These are phyloP conservation scores for Quadroppia sp. DNA, from an alignment of 2,888 invertebrate genomes.

Conservation along the genomic window DNA sequence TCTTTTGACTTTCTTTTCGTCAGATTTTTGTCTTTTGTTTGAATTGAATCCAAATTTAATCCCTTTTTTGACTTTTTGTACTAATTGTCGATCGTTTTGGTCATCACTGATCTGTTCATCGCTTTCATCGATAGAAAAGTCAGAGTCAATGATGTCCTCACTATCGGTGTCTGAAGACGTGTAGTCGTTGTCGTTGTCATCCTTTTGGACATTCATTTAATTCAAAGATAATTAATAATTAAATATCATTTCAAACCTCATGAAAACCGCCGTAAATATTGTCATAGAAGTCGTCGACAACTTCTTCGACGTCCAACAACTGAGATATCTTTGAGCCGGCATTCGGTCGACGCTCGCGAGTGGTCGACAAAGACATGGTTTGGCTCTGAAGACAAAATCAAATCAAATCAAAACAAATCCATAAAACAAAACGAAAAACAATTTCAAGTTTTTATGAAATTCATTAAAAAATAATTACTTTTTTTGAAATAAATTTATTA, in stretches of 20 bases:
- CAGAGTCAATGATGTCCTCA: constrained; percentile 87
- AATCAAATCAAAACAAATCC: background rate
- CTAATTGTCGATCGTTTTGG: constrained; percentile 64
- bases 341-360: constrained; percentile 75
- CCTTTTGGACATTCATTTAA: constrained; percentile 11
- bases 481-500: too few species aligned
- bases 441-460: too few species aligned
- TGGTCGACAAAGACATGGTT: constrained; percentile 55
- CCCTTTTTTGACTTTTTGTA: background rate
- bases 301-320: constrained; percentile 72
- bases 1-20: constrained; percentile 79
- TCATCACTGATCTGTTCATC: constrained; percentile 82
- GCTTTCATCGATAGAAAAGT: constrained; percentile 96
- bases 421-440: too few species aligned
- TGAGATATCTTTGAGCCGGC: constrained; percentile 90
- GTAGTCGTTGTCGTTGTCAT: constrained; percentile 57
- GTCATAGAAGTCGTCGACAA: constrained; percentile 84
- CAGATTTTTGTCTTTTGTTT: constrained; percentile 58
- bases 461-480: too few species aligned
- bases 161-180: constrained; percentile 68
- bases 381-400: background rate
- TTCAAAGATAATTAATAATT: constrained; percentile 10
- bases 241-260: background rate
- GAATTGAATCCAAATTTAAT: constrained; percentile 53
- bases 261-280: constrained; percentile 96